phyloP scores from a whole-genome alignment of 2,888 invertebrate genomes.

The Phorcus lineatus region DNA sequence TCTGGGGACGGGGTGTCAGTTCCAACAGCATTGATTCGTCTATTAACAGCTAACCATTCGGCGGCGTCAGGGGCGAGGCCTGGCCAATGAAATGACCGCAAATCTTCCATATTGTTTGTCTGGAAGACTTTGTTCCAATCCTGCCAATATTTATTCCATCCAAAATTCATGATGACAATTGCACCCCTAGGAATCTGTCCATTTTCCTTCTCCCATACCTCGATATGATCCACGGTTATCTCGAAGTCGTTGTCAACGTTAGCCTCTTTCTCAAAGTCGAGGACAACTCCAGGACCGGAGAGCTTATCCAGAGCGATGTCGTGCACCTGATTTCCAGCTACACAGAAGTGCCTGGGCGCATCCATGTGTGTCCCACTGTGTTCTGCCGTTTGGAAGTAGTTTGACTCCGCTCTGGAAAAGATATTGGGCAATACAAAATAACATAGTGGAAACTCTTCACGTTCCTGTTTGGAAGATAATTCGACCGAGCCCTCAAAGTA shows the following conservation, averaged over 20 bases:
- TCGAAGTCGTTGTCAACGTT: constrained; percentile 41
- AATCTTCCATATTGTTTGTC: not conserved
- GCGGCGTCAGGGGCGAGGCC: constrained; percentile 79
- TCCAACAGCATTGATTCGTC: constrained; percentile 78
- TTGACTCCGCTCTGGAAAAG: constrained; percentile 55
- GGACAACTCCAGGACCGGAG: constrained; percentile 68
- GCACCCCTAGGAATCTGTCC: constrained; percentile 74
- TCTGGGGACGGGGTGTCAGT: constrained; percentile 82
- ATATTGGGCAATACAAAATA: too few species aligned
- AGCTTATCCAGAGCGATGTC: constrained; percentile 77
- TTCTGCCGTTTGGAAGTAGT: constrained; percentile 76
- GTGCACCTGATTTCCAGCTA: constrained; percentile 59
- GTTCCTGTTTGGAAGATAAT: too few species aligned
- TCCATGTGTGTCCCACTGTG: constrained; percentile 82
- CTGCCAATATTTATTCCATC: constrained; percentile 68
- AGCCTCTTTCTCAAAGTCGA: constrained; percentile 46
- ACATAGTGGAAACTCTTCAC: too few species aligned
- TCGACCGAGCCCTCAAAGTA: too few species aligned
- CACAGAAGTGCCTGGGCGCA: constrained; percentile 80
- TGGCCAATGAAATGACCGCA: constrained; percentile 34
- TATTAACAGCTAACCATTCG: constrained; percentile 79
- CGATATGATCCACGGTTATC: constrained; percentile 68
- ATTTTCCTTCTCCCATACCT: constrained; percentile 72
- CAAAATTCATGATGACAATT: constrained; percentile 75
- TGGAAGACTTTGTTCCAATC: constrained; percentile 42